phyloP scores from a whole-genome alignment of 2,888 invertebrate genomes.

The Pemphredon lugubris region DNA sequence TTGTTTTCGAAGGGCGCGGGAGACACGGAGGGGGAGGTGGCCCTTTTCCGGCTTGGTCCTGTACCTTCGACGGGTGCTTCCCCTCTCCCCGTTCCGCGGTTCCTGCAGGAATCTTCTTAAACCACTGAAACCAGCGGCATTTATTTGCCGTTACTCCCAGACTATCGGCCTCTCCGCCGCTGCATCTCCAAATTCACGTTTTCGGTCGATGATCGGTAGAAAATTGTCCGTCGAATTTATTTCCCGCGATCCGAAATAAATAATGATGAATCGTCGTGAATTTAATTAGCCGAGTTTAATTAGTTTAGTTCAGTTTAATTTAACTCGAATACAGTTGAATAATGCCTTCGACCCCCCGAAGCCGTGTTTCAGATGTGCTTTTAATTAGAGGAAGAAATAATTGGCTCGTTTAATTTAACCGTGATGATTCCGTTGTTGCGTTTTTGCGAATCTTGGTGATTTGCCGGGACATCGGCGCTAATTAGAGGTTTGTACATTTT shows the following conservation, averaged over 20 bases:
- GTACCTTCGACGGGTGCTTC: constrained; percentile 38
- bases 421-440: neutral
- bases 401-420: constrained; percentile 1
- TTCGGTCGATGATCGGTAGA: neutral
- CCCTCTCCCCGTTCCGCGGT: constrained; percentile 22
- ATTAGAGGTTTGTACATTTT: too few relatives aligned
- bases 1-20: constrained; percentile 66
- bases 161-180: constrained; percentile 24
- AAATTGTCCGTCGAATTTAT: too few relatives aligned
- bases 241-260: too few relatives aligned
- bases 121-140: constrained; percentile 48
- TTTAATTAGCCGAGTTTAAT: constrained; percentile 53
- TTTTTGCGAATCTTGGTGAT: neutral
- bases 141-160: constrained; percentile 55
- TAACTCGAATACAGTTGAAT: neutral
- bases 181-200: constrained; percentile 30
- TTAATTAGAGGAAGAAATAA: constrained; percentile 2
- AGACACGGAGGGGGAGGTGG: neutral
- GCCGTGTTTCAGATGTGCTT: neutral
- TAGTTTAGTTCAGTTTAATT: constrained; percentile 47
- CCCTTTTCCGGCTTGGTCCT: constrained; percentile 22
- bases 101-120: constrained; percentile 31
- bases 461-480: too few relatives aligned
- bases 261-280: constrained; percentile 18
- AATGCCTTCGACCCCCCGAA: neutral